Conservation (phyloP, 2,888 invertebrate genomes). For the Gastrophysa polygoni region DNA sequence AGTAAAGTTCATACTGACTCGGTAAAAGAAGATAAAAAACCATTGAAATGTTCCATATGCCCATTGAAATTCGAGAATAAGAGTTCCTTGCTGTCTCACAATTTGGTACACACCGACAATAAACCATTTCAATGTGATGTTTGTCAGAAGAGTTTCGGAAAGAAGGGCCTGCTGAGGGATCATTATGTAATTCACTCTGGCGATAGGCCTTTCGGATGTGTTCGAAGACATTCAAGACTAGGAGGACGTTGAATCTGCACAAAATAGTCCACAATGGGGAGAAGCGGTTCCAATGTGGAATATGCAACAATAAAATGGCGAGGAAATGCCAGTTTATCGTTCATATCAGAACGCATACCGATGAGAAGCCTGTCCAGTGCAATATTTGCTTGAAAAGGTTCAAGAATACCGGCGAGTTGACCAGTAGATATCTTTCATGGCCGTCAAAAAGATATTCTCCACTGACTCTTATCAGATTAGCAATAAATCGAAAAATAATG, state of each 20-base stretch:
- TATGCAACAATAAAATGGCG: slow-evolving; percentile 69
- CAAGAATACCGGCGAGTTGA: too few species aligned
- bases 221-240: neutral
- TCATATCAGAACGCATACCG: slow-evolving; percentile 70
- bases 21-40: too few species aligned
- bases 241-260: neutral
- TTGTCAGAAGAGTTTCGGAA: neutral
- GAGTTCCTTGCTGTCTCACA: too few species aligned
- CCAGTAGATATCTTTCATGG: too few species aligned
- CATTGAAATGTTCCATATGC: too few species aligned
- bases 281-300: slow-evolving; percentile 61
- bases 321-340: slow-evolving; percentile 70
- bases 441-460: too few species aligned
- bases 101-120: too few species aligned
- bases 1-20: too few species aligned
- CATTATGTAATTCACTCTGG: neutral
- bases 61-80: too few species aligned
- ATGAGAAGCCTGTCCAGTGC: slow-evolving; percentile 69
- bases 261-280: too few species aligned
- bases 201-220: neutral
- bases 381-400: slow-evolving; percentile 32
- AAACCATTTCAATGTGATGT: neutral
- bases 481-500: too few species aligned
- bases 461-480: too few species aligned
- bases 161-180: neutral